A percentile compares a stretch with the other conserved stretches of the same genome.
Evolutionary conservation across 2,888 invertebrate species (phyloP).

Genomic region (Balanococcus diminutus): DNA sequence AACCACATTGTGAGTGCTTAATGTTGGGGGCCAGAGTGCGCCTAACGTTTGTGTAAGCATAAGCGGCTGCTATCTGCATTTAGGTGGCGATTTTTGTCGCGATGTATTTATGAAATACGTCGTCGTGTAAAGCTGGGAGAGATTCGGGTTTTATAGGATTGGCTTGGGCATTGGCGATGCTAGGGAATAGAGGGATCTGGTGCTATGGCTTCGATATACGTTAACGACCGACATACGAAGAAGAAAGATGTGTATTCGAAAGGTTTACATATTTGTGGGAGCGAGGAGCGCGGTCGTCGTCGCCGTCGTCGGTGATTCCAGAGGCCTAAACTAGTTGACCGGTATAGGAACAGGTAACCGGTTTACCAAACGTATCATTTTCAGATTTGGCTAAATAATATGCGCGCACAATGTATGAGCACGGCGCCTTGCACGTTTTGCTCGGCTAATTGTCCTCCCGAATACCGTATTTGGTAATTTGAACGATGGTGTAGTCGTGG

Average conservation of each 20-base stretch:
- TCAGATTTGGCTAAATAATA: constrained; percentile 5
- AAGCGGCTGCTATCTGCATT: background rate
- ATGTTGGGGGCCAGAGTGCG: constrained; percentile 5
- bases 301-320: background rate
- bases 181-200: too few relatives aligned
- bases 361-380: constrained; percentile 11
- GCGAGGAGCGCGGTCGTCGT: background rate
- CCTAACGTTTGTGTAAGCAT: background rate
- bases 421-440: constrained; percentile 4
- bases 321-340: constrained; percentile 5
- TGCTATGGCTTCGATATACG: too few relatives aligned
- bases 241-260: background rate
- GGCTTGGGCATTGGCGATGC: too few relatives aligned
- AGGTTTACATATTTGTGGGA: background rate
- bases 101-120: background rate
- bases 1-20: constrained; percentile 44
- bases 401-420: background rate
- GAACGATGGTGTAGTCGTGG: background rate
- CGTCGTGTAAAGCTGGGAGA: too few relatives aligned
- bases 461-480: background rate
- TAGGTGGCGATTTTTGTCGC: constrained; percentile 14
- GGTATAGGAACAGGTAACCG: background rate
- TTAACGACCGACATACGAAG: too few relatives aligned
- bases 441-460: background rate
- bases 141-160: background rate